Evolutionary conservation across 2,888 invertebrate species (phyloP).

Genomic region (Hipparchia semele): DNA sequence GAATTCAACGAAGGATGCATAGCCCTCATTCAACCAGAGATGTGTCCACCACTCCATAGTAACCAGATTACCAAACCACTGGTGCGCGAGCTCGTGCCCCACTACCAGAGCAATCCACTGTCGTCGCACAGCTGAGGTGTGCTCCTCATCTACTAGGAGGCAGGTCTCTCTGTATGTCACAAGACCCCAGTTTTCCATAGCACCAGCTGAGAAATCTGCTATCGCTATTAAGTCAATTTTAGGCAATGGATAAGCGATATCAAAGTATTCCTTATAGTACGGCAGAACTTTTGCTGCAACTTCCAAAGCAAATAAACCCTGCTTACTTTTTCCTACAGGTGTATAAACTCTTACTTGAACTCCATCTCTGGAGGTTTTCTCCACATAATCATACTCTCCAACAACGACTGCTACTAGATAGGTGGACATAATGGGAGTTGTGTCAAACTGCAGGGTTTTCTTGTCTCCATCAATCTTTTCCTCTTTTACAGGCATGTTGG

Average conservation of each 20-base stretch:
- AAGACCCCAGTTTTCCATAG: constrained; percentile 99
- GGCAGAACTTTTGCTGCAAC: constrained; percentile 96
- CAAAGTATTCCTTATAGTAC: constrained; percentile 97
- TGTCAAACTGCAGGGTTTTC: constrained; percentile 87
- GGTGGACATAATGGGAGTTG: constrained; percentile 97
- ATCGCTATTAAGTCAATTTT: constrained; percentile 98
- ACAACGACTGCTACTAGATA: constrained; percentile 97
- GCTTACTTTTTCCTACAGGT: constrained; percentile 95
- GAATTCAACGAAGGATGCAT: constrained; percentile 98
- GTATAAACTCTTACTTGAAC: constrained; percentile 92
- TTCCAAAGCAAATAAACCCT: constrained; percentile 95
- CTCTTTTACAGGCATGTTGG: constrained; percentile 92
- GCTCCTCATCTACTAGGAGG: constrained; percentile 93
- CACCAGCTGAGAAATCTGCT: constrained; percentile 96
- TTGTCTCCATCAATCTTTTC: constrained; percentile 73
- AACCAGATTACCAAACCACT: constrained; percentile 99
- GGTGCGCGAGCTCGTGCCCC: constrained; percentile 97
- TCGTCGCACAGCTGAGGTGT: constrained; percentile 92
- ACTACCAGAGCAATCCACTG: constrained; percentile 95
- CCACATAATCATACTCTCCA: constrained; percentile 97
- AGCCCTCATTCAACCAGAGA: constrained; percentile 98
- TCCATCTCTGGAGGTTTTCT: constrained; percentile 91
- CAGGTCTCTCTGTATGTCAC: constrained; percentile 97
- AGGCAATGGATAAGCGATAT: constrained; percentile 96
- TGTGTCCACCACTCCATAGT: constrained; percentile 99